These are phyloP conservation scores for Phaedon cochleariae DNA, from an alignment of 2,888 invertebrate species.

Conservation along the genomic window DNA sequence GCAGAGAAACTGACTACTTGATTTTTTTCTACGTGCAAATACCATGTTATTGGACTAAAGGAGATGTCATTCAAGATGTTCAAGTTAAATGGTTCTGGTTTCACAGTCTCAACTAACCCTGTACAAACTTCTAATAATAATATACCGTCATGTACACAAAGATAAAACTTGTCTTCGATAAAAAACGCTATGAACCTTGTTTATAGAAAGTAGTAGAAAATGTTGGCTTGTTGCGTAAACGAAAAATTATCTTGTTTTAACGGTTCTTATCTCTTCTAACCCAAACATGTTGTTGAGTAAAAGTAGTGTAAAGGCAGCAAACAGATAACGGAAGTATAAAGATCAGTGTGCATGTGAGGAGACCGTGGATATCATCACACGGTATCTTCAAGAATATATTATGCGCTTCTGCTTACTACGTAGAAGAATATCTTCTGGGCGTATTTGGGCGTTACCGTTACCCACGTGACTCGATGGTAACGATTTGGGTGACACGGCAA, in stretches of 20 bases:
- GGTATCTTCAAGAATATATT: constrained; percentile 30
- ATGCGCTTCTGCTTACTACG: neutral
- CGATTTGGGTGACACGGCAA: no score
- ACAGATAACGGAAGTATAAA: constrained; percentile 48
- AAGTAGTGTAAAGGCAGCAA: constrained; percentile 22
- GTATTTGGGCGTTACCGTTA: no score
- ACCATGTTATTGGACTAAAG: no score
- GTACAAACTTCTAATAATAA: no score
- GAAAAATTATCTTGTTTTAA: neutral
- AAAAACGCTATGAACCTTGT: constrained; percentile 1
- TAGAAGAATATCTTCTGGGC: no score
- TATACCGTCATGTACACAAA: neutral
- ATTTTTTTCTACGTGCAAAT: no score
- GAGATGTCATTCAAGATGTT: no score
- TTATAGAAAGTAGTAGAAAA: neutral
- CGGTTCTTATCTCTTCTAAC: constrained; percentile 24
- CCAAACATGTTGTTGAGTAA: constrained; percentile 33
- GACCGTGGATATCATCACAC: constrained; percentile 38
- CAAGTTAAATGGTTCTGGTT: no score
- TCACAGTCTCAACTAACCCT: no score
- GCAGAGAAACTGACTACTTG: no score
- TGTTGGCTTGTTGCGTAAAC: constrained; percentile 1
- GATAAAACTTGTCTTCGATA: neutral
- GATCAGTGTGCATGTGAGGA: constrained; percentile 45
- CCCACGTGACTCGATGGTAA: no score